Evolutionary conservation across 1,140 invertebrate species (phyloP).

Genomic region (Andrena cerasifolii): DNA sequence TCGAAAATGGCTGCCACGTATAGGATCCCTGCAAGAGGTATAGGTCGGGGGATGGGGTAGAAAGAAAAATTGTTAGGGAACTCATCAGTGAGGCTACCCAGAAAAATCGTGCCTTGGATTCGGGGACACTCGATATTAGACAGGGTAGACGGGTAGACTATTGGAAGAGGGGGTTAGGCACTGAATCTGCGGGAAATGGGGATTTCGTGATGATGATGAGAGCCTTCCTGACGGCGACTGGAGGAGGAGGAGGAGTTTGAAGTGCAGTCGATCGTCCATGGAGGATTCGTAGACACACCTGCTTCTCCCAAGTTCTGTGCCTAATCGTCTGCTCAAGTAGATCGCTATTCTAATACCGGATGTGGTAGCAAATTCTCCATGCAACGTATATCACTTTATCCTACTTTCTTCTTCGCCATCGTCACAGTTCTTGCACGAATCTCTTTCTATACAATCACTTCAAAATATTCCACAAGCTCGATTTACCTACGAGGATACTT

Average conservation of each 20-base stretch:
- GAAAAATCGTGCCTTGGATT: not conserved
- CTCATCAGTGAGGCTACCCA: not conserved
- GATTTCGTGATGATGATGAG: slow-evolving; percentile 25
- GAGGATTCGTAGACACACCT: slow-evolving; percentile 17
- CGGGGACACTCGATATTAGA: slow-evolving; percentile 7
- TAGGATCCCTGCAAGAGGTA: not conserved
- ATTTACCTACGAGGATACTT: too few relatives aligned
- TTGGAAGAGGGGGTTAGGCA: not conserved
- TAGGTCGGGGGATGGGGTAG: not conserved
- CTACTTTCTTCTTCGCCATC: too few relatives aligned
- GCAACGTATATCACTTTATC: too few relatives aligned
- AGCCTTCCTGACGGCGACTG: too few relatives aligned
- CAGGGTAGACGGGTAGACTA: not conserved
- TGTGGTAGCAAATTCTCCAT: too few relatives aligned
- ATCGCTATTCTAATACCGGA: slow-evolving; percentile 10
- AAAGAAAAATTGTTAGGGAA: not conserved
- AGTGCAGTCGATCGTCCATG: slow-evolving; percentile 16
- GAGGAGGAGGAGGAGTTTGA: not conserved
- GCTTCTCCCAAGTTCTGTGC: slow-evolving; percentile 11
- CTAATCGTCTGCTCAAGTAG: slow-evolving; percentile 6
- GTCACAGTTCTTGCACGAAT: too few relatives aligned
- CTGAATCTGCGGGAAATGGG: slow-evolving; percentile 17
- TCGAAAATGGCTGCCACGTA: too few relatives aligned
- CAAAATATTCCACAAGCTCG: not conserved
- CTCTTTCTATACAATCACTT: not conserved